phyloP scores from a whole-genome alignment of 2,797 vertebrate genomes.

The Otus scops region DNA sequence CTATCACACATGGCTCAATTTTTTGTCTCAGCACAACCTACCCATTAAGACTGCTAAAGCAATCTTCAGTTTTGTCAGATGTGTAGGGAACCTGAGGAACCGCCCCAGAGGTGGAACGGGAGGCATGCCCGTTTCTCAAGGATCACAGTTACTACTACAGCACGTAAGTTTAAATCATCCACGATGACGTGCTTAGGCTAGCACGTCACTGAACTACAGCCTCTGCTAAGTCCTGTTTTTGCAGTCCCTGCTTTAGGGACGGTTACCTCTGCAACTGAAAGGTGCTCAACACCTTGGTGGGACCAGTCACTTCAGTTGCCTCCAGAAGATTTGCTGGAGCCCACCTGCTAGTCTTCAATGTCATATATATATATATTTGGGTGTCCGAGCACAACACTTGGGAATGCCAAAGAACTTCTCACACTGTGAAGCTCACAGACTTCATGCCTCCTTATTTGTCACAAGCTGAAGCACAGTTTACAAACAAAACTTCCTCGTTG shows the following conservation, averaged over 20 bases:
- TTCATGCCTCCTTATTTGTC: neutral
- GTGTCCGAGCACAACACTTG: neutral
- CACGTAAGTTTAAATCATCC: fast-evolving
- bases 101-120: neutral
- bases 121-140: neutral
- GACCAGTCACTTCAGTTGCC: neutral
- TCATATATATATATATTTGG: neutral
- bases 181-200: neutral
- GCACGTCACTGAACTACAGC: fast-evolving
- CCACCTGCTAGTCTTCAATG: neutral
- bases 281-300: neutral
- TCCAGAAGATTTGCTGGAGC: neutral
- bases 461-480: neutral
- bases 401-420: neutral
- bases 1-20: neutral
- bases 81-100: neutral
- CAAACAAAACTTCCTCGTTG: neutral
- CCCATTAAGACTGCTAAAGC: neutral
- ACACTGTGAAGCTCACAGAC: neutral
- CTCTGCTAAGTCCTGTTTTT: fast-evolving
- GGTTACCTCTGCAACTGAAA: neutral
- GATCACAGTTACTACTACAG: neutral
- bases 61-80: neutral
- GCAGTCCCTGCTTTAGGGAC: neutral
- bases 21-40: neutral